Evolutionary conservation across 1,140 invertebrate genomes (phyloP).

Genomic region (Papilio aristodemus): DNA sequence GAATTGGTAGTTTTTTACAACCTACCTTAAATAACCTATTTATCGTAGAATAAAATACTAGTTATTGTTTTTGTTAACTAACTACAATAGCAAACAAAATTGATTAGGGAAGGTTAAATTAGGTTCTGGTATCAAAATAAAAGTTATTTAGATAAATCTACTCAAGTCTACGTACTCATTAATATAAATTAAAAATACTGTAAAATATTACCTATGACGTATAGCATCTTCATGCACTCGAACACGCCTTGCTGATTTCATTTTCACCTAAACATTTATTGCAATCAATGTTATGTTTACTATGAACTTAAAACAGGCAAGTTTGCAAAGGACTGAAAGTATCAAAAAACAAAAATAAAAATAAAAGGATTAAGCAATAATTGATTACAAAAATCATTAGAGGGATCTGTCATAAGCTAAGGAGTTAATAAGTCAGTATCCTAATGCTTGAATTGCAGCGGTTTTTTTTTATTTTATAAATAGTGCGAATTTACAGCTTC

Average conservation of each 20-base stretch:
- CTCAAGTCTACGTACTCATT: slow-evolving; percentile 58
- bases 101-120: slow-evolving; percentile 21
- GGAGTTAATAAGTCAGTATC: slow-evolving; percentile 1
- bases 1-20: slow-evolving; percentile 23
- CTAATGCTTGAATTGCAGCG: background rate
- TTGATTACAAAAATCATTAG: background rate
- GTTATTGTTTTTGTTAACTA: slow-evolving; percentile 30
- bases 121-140: slow-evolving; percentile 28
- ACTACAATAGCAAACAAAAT: slow-evolving; percentile 33
- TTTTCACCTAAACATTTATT: slow-evolving; percentile 79
- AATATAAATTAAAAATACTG: slow-evolving; percentile 58
- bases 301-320: slow-evolving; percentile 21
- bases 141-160: slow-evolving; percentile 44
- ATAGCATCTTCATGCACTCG: slow-evolving; percentile 78
- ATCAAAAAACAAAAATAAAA: background rate
- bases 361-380: slow-evolving; percentile 2
- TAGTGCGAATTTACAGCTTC: background rate
- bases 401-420: slow-evolving; percentile 5
- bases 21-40: slow-evolving; percentile 20
- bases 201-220: slow-evolving; percentile 75
- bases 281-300: slow-evolving; percentile 66
- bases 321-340: slow-evolving; percentile 5
- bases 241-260: slow-evolving; percentile 77
- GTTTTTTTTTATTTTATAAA: background rate
- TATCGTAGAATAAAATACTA: slow-evolving; percentile 18